Evolutionary conservation across 2,888 invertebrate species (phyloP).

Genomic region (Drosophila anomelani): DNA sequence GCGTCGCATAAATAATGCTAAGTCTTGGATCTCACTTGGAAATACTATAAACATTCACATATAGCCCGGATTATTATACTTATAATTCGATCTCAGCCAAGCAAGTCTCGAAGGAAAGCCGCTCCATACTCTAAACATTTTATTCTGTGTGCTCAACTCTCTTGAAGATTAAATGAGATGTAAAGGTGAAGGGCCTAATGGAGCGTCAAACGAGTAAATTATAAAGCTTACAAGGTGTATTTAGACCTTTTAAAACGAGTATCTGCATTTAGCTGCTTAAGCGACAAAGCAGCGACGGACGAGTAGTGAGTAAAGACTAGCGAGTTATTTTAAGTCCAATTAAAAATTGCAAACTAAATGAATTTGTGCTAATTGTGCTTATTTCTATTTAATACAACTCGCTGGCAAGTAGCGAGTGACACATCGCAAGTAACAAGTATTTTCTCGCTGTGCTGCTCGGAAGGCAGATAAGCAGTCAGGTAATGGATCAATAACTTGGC

Average conservation of each 20-base stretch:
- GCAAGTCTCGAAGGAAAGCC: background rate
- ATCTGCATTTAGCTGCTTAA: background rate
- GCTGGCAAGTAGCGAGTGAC: background rate
- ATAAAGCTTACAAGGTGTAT: background rate
- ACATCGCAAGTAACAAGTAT: background rate
- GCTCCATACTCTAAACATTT: background rate
- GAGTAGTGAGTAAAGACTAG: background rate
- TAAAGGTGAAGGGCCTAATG: background rate
- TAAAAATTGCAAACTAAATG: background rate
- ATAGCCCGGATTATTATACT: background rate
- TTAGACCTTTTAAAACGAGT: background rate
- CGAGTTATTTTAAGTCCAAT: background rate
- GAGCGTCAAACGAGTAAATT: background rate
- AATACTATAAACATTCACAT: background rate
- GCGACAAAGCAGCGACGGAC: background rate
- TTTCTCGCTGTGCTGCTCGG: background rate
- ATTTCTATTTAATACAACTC: too few relatives aligned
- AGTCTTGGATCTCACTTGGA: background rate
- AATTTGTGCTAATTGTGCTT: too few relatives aligned
- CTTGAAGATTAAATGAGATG: background rate
- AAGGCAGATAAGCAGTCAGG: constrained; percentile 21
- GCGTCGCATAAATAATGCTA: too few relatives aligned
- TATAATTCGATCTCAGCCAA: background rate
- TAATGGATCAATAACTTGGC: constrained; percentile 48
- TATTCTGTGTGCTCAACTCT: background rate